A percentile compares a stretch with the other conserved stretches of the same genome.
These are phyloP conservation scores for Drosophila acutilabella DNA, from an alignment of 2,888 invertebrate species.

Conservation along the genomic window DNA sequence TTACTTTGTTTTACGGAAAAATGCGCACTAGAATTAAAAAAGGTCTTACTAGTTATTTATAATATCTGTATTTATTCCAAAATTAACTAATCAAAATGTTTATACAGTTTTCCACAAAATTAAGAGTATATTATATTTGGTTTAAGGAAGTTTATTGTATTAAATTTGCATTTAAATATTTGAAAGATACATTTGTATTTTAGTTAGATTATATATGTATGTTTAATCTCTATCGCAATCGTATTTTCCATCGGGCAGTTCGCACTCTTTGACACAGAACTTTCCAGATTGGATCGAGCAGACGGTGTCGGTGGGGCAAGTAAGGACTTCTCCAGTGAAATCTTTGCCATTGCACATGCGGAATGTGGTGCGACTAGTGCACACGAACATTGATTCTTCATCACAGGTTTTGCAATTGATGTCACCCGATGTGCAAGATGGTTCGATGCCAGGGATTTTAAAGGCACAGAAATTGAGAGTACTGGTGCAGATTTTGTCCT, in stretches of 20 bases:
- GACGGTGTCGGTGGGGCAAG: slow-evolving; percentile 54
- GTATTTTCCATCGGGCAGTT: slow-evolving; percentile 14
- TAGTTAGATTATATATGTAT: neutral
- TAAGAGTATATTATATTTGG: no score
- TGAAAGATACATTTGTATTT: neutral
- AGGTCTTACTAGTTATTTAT: no score
- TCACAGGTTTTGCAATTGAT: slow-evolving; percentile 62
- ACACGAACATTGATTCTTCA: slow-evolving; percentile 59
- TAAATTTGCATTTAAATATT: neutral
- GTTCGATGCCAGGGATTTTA: neutral
- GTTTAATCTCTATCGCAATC: slow-evolving; percentile 59
- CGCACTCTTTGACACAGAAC: slow-evolving; percentile 66
- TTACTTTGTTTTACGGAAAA: no score
- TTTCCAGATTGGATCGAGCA: slow-evolving; percentile 66
- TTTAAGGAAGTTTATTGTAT: neutral
- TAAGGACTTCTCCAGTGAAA: neutral
- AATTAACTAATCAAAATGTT: no score
- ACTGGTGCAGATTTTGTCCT: slow-evolving; percentile 59
- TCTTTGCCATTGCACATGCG: slow-evolving; percentile 56
- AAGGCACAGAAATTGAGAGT: slow-evolving; percentile 24
- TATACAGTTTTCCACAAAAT: no score
- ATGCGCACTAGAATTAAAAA: no score
- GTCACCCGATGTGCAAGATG: slow-evolving; percentile 32
- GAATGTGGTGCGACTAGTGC: slow-evolving; percentile 73
- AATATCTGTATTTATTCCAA: no score